Evolutionary conservation across 2,797 vertebrate genomes (phyloP).

Genomic region (Myiothlypis coronata): DNA sequence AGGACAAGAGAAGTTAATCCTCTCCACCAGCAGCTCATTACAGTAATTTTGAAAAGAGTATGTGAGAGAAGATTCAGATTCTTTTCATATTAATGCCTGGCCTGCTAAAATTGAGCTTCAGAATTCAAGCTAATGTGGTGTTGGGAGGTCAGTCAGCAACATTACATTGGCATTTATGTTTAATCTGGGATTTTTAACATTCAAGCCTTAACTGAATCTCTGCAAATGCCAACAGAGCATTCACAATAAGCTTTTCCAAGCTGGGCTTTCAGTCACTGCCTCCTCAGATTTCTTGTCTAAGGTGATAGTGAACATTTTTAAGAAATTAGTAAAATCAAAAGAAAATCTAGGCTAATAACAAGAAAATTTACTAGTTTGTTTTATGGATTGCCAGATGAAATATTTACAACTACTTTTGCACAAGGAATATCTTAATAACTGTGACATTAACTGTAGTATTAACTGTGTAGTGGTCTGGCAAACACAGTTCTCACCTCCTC

Average conservation of each 20-base stretch:
- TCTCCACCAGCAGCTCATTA: neutral
- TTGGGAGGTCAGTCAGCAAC: neutral
- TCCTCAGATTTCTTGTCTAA: neutral
- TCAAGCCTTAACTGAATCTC: neutral
- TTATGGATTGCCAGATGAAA: neutral
- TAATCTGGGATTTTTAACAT: neutral
- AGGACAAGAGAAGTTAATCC: neutral
- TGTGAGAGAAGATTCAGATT: neutral
- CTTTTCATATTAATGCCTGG: neutral
- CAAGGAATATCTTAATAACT: neutral
- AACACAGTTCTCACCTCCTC: neutral
- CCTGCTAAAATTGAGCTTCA: neutral
- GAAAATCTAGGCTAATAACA: neutral
- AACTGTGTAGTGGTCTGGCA: neutral
- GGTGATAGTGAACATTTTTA: neutral
- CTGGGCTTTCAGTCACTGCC: neutral
- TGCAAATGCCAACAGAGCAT: neutral
- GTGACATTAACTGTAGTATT: neutral
- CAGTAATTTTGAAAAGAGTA: neutral
- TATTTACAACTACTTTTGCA: neutral
- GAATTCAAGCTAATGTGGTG: neutral
- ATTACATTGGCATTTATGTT: neutral
- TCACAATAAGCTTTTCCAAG: neutral
- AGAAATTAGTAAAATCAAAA: neutral
- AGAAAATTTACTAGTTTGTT: neutral